Percentiles rank a stretch among this genome's conserved stretches.
These are phyloP conservation scores for Neosilurus mollespiculum DNA, from an alignment of 2,797 vertebrate genomes.

Conservation along the genomic window DNA sequence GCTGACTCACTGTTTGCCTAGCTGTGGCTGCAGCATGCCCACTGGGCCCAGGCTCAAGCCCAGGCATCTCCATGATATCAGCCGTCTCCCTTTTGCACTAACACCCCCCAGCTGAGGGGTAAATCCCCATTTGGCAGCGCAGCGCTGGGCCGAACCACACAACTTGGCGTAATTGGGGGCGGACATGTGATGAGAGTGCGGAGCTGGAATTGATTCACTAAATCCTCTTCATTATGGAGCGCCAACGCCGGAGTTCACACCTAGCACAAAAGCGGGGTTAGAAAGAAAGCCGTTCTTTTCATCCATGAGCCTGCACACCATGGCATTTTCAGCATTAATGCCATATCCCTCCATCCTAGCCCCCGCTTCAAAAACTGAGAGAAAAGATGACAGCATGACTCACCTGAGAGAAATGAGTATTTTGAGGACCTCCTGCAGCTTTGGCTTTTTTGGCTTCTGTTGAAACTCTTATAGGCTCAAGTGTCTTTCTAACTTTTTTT, in stretches of 20 bases:
- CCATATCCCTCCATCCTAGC: not conserved
- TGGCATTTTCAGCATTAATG: conserved; percentile 10
- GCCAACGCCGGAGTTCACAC: conserved; percentile 51
- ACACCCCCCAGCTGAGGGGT: conserved; percentile 41
- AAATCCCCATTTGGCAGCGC: conserved; percentile 48
- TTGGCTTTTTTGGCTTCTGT: conserved; percentile 23
- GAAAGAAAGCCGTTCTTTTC: conserved; percentile 46
- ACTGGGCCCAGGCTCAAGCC: conserved; percentile 8
- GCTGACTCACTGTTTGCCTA: conserved; percentile 32
- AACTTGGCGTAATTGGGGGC: conserved; percentile 45
- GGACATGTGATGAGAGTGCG: conserved; percentile 28
- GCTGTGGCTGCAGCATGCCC: conserved; percentile 28
- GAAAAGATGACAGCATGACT: conserved; percentile 40
- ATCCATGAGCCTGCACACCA: conserved; percentile 35
- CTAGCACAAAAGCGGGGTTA: conserved; percentile 50
- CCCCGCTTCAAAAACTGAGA: not conserved
- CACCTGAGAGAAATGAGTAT: conserved; percentile 33
- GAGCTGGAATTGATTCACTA: conserved; percentile 58
- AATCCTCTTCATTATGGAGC: conserved; percentile 58
- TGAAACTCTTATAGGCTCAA: conserved; percentile 48
- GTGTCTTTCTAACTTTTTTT: conserved; percentile 28
- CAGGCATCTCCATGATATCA: conserved; percentile 53
- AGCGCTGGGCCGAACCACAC: conserved; percentile 25
- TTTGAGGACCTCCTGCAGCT: conserved; percentile 36
- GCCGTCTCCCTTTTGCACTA: conserved; percentile 36